A percentile compares a stretch with the other conserved stretches of the same genome.
phyloP scores from a whole-genome alignment of 2,113 vertebrate genomes.

The Scophthalmus maximus region DNA sequence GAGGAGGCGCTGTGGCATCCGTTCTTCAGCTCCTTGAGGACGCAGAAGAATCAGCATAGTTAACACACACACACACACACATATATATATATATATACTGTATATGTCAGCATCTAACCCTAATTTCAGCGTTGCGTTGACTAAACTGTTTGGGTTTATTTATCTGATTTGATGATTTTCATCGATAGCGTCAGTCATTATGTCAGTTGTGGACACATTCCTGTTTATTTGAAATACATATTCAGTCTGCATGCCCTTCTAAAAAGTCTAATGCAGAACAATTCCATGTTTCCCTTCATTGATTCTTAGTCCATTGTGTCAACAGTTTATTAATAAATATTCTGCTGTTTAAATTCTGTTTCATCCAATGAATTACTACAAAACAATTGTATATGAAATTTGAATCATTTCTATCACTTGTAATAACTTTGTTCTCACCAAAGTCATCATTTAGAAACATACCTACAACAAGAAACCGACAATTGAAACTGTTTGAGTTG shows the following conservation, averaged over 20 bases:
- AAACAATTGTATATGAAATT: no score
- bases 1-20: slow-evolving; percentile 93
- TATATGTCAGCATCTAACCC: slow-evolving; percentile 29
- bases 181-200: not conserved
- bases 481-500: no score
- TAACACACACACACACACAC: slow-evolving; percentile 29
- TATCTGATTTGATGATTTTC: slow-evolving; percentile 1
- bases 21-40: slow-evolving; percentile 86
- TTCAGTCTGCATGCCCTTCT: not conserved
- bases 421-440: no score
- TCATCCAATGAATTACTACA: no score
- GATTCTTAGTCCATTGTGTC: not conserved
- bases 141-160: slow-evolving; percentile 7
- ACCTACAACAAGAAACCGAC: no score
- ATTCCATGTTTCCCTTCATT: not conserved
- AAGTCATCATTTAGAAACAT: no score
- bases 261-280: not conserved
- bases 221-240: slow-evolving; percentile 11
- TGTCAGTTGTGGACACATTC: slow-evolving; percentile 42
- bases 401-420: no score
- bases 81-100: slow-evolving; percentile 14
- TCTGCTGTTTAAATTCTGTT: not conserved
- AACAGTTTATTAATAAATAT: slow-evolving; percentile 36
- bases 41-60: slow-evolving; percentile 29
- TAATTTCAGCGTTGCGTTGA: not conserved